Percentiles rank a stretch among this genome's conserved stretches.
phyloP scores from a whole-genome alignment of 2,797 vertebrate species.

The Sylvilagus floridanus region DNA sequence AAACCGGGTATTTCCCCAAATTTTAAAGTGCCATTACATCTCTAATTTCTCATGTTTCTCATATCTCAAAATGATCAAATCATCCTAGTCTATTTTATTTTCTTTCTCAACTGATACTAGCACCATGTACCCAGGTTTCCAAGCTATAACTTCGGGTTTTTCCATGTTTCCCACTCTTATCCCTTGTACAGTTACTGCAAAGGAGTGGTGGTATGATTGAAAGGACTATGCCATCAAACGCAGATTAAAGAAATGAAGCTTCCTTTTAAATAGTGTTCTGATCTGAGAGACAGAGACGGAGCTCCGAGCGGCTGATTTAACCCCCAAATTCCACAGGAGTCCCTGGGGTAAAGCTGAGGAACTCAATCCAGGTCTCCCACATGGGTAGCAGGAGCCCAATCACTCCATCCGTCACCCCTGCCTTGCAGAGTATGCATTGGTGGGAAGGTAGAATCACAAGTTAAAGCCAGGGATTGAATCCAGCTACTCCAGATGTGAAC shows the following conservation, averaged over 20 bases:
- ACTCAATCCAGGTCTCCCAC: too few relatives aligned
- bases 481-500: too few relatives aligned
- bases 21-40: background rate
- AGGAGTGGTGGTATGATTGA: background rate
- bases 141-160: background rate
- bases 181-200: background rate
- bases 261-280: too few relatives aligned
- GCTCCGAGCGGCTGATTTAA: too few relatives aligned
- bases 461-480: too few relatives aligned
- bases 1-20: background rate
- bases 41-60: background rate
- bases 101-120: background rate
- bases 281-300: too few relatives aligned
- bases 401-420: too few relatives aligned
- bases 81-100: background rate
- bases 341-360: too few relatives aligned
- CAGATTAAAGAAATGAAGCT: background rate
- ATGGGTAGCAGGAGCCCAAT: too few relatives aligned
- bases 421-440: too few relatives aligned
- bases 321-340: too few relatives aligned
- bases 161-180: background rate
- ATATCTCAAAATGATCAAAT: background rate
- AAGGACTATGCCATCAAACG: slow-evolving; percentile 16
- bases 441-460: too few relatives aligned
- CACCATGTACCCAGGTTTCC: background rate